Conservation (phyloP, 2,113 vertebrate species). For the Myotis yumanensis region DNA sequence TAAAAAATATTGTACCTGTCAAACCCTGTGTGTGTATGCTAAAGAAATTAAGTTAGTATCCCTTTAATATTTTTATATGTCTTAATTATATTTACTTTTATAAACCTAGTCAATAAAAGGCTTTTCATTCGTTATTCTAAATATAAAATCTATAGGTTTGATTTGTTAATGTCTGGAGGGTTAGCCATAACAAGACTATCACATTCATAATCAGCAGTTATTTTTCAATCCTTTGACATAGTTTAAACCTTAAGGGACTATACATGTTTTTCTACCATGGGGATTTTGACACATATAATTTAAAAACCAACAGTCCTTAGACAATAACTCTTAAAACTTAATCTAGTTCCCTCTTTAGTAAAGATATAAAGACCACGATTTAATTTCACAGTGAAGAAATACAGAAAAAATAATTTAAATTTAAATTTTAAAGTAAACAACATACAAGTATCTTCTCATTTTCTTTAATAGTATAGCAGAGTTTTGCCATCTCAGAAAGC, state of each 20-base stretch:
- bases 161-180: not conserved
- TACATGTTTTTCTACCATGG: not conserved
- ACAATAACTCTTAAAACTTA: not conserved
- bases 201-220: not conserved
- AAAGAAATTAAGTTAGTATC: not conserved
- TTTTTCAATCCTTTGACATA: not conserved
- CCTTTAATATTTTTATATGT: not conserved
- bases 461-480: not conserved
- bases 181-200: not conserved
- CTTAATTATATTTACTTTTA: not conserved
- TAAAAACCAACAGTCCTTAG: not conserved
- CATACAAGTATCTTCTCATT: not conserved
- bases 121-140: not conserved
- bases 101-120: not conserved
- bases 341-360: not conserved
- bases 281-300: not conserved
- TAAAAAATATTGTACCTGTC: not conserved
- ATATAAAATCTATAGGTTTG: not conserved
- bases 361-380: not conserved
- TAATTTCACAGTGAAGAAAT: not conserved
- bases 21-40: not conserved
- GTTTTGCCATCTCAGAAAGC: not conserved
- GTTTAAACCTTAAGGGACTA: not conserved
- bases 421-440: not conserved
- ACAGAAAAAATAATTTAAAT: not conserved